Evolutionary conservation across 2,797 vertebrate species (phyloP).

Genomic region (Lagorchestes hirsutus): DNA sequence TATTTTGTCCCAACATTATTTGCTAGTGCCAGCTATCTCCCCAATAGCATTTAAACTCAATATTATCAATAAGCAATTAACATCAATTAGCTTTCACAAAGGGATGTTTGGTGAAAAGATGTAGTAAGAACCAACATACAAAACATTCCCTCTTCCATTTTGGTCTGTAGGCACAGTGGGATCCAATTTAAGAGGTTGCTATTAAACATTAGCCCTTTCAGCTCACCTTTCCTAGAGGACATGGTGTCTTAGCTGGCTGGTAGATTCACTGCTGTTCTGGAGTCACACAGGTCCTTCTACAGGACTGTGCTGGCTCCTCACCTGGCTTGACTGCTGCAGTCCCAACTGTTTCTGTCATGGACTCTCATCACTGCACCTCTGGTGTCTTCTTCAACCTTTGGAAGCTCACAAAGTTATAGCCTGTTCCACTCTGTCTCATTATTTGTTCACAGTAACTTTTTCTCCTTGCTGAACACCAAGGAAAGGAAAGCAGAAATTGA

Average conservation of each 20-base stretch:
- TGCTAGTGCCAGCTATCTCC: background rate
- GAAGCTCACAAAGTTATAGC: background rate
- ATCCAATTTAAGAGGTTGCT: background rate
- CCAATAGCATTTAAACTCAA: background rate
- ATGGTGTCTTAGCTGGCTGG: background rate
- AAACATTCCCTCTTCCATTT: too few species aligned
- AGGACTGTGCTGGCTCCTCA: background rate
- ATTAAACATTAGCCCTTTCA: background rate
- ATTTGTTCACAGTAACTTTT: background rate
- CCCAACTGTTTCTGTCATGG: background rate
- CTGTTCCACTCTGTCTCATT: background rate
- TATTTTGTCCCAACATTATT: background rate
- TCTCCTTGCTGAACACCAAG: background rate
- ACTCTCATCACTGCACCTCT: background rate
- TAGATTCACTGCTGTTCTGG: background rate
- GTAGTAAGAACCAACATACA: too few species aligned
- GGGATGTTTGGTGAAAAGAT: background rate
- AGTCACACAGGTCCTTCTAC: background rate
- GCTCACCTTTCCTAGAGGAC: background rate
- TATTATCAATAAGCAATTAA: background rate
- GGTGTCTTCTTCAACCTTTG: background rate
- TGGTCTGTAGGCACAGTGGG: too few species aligned
- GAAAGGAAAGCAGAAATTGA: background rate
- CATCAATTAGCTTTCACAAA: background rate
- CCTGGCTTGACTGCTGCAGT: background rate